phyloP scores from a whole-genome alignment of 2,113 vertebrate species.

The Coregonus clupeaformis region DNA sequence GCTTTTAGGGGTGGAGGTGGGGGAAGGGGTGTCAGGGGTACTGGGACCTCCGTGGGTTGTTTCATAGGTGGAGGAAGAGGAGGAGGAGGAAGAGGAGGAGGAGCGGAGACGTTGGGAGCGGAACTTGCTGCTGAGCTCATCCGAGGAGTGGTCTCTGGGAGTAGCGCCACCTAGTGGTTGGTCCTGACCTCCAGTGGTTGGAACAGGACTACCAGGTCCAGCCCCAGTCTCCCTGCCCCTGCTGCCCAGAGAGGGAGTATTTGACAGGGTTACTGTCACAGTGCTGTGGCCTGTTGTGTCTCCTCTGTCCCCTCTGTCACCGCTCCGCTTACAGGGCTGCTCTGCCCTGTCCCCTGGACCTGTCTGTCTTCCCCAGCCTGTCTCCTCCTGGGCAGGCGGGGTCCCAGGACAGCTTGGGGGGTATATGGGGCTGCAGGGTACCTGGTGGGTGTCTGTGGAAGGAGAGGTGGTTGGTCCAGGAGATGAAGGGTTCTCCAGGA shows the following conservation, averaged over 20 bases:
- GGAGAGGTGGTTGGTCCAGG: not conserved
- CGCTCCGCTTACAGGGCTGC: slow-evolving; percentile 37
- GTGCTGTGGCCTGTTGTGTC: slow-evolving; percentile 10
- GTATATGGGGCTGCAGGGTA: not conserved
- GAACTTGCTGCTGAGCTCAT: slow-evolving; percentile 78
- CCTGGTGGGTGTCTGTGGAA: not conserved
- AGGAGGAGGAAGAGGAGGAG: slow-evolving; percentile 76
- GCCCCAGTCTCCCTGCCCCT: slow-evolving; percentile 19
- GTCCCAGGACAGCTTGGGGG: slow-evolving; percentile 1
- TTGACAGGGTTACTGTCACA: not conserved
- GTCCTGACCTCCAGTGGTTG: slow-evolving; percentile 23
- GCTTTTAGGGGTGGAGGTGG: slow-evolving; percentile 58
- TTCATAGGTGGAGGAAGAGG: slow-evolving; percentile 77
- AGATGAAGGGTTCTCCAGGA: slow-evolving; percentile 28
- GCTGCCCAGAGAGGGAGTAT: slow-evolving; percentile 27
- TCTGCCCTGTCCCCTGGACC: slow-evolving; percentile 53
- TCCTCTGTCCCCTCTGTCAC: slow-evolving; percentile 33
- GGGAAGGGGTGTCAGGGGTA: slow-evolving; percentile 50
- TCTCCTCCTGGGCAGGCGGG: not conserved
- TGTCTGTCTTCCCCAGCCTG: slow-evolving; percentile 38
- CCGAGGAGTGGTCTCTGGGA: slow-evolving; percentile 66
- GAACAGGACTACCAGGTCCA: slow-evolving; percentile 28
- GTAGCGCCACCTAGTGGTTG: not conserved
- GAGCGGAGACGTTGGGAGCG: slow-evolving; percentile 75
- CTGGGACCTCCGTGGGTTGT: slow-evolving; percentile 59